These are phyloP conservation scores for Polia nebulosa DNA, from an alignment of 2,888 invertebrate genomes.

Conservation along the genomic window DNA sequence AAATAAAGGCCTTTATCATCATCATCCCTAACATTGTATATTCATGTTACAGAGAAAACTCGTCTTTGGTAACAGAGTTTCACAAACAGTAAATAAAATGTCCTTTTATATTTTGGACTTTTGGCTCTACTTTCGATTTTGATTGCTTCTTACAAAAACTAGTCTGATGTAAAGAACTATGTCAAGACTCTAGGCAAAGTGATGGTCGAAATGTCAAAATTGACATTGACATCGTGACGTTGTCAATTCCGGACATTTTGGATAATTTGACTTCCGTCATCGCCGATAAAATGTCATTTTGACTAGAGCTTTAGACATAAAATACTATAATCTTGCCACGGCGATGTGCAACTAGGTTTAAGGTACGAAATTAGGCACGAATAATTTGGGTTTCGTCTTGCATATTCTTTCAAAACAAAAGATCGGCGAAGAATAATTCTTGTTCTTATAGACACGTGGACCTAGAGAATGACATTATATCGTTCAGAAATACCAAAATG, in stretches of 20 bases:
- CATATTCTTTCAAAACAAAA: not conserved
- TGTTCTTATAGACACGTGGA: too few species aligned
- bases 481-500: too few species aligned
- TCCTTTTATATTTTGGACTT: conserved; percentile 27
- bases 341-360: conserved; percentile 42
- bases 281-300: not conserved
- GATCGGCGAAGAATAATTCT: too few species aligned
- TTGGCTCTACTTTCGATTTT: conserved; percentile 17
- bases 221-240: too few species aligned
- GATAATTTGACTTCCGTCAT: not conserved
- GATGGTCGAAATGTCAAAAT: not conserved
- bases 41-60: not conserved
- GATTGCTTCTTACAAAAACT: conserved; percentile 47
- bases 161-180: conserved; percentile 50
- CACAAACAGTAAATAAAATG: not conserved
- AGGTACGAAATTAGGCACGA: conserved; percentile 31
- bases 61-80: not conserved
- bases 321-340: conserved; percentile 12
- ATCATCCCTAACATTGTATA: not conserved
- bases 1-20: not conserved
- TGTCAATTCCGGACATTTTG: not conserved
- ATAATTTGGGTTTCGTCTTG: conserved; percentile 42
- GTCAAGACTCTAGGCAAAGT: not conserved
- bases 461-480: too few species aligned
- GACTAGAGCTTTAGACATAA: not conserved